Percentiles rank a stretch among this genome's conserved stretches.
Conservation (phyloP, 1,140 invertebrate species). For the Oscheius sp. region DNA sequence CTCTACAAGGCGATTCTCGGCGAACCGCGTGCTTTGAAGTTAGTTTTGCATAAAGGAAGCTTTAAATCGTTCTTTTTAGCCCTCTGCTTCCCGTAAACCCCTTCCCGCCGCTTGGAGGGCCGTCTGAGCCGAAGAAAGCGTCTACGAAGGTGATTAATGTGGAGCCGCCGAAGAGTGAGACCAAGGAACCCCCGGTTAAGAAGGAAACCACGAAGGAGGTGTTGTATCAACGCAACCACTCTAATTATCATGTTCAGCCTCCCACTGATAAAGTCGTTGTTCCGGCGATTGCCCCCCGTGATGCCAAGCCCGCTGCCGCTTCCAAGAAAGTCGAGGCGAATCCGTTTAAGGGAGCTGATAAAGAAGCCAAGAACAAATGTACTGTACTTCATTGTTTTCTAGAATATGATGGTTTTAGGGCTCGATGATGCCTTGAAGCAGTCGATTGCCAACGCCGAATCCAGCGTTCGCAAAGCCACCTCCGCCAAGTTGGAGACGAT, state of each 20-base stretch:
- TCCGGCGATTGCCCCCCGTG: not conserved
- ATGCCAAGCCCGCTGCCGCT: not conserved
- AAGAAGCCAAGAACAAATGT: not conserved
- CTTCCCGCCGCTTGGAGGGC: too few relatives aligned
- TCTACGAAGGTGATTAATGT: too few relatives aligned
- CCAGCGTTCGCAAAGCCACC: not conserved
- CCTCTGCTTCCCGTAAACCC: too few relatives aligned
- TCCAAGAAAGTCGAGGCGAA: not conserved
- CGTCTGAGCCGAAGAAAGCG: too few relatives aligned
- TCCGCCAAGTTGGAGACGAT: constrained; percentile 14
- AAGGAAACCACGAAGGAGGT: too few relatives aligned
- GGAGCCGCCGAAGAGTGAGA: too few relatives aligned
- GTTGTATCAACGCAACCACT: too few relatives aligned
- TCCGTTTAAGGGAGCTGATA: not conserved
- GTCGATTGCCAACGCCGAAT: not conserved
- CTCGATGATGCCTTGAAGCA: constrained; percentile 3
- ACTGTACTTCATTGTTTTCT: not conserved
- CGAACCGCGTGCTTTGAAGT: not conserved
- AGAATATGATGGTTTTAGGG: not conserved
- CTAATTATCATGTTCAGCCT: too few relatives aligned
- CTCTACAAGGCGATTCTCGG: not conserved
- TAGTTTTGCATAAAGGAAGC: not conserved
- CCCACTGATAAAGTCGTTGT: not conserved
- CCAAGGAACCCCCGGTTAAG: too few relatives aligned
- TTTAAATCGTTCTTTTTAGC: not conserved